phyloP scores from a whole-genome alignment of 2,888 invertebrate species.

The Coecobrya sp. region DNA sequence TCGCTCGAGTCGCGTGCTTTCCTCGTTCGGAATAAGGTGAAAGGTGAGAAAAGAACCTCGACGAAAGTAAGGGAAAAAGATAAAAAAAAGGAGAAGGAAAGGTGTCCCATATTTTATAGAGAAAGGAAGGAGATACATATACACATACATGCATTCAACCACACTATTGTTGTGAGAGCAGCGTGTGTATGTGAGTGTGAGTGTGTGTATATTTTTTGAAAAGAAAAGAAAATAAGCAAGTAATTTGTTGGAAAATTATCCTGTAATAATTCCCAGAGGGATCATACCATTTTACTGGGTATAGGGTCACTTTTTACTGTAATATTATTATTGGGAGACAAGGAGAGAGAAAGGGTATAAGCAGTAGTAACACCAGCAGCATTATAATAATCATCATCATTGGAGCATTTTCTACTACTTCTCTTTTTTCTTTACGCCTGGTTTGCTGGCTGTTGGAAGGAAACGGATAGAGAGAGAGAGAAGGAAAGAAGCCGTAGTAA shows the following conservation, averaged over 20 bases:
- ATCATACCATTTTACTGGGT: constrained; percentile 53
- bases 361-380: not conserved
- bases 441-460: constrained; percentile 44
- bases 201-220: constrained; percentile 35
- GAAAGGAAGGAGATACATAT: not conserved
- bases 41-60: constrained; percentile 74
- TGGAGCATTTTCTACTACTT: constrained; percentile 23
- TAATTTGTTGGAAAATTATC: constrained; percentile 71
- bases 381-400: constrained; percentile 43
- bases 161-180: not conserved
- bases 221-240: constrained; percentile 52
- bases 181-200: constrained; percentile 32
- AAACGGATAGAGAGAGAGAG: constrained; percentile 24
- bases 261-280: constrained; percentile 68
- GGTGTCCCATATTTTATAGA: constrained; percentile 57
- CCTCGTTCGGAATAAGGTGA: constrained; percentile 63
- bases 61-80: not conserved
- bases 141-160: not conserved
- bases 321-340: constrained; percentile 28
- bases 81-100: not conserved
- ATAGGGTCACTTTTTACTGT: constrained; percentile 35
- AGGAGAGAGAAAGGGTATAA: constrained; percentile 18
- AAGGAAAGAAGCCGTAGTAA: constrained; percentile 52
- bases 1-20: constrained; percentile 48
- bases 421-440: not conserved